Evolutionary conservation across 2,113 vertebrate genomes (phyloP).

Genomic region (Synodontis membranacea): DNA sequence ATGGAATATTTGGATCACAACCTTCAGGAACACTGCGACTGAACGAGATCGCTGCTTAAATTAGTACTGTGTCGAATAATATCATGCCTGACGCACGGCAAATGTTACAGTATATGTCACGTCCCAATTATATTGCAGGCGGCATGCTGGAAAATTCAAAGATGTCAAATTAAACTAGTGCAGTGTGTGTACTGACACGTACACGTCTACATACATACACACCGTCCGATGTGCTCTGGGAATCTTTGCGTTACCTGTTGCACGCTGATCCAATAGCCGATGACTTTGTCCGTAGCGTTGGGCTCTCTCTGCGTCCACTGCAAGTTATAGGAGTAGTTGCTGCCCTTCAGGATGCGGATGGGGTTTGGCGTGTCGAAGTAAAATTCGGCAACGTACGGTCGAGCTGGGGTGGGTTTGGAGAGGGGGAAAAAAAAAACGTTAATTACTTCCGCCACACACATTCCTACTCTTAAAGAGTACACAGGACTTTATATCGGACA

Average conservation of each 20-base stretch:
- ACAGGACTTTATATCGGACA: background rate
- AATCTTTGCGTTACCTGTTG: conserved; percentile 77
- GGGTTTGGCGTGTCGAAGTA: conserved; percentile 97
- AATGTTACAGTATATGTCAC: conserved; percentile 3
- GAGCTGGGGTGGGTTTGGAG: conserved; percentile 68
- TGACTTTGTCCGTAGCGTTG: conserved; percentile 83
- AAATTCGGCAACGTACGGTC: conserved; percentile 93
- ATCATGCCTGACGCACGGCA: background rate
- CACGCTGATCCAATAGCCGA: conserved; percentile 87
- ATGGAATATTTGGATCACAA: background rate
- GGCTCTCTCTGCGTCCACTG: conserved; percentile 99
- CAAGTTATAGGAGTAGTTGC: conserved; percentile 93
- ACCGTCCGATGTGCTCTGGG: background rate
- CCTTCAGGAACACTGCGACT: background rate
- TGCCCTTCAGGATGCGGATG: conserved; percentile 86
- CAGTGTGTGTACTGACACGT: too few relatives aligned
- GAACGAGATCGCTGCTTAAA: background rate
- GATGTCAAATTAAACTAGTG: background rate
- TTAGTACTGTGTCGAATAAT: background rate
- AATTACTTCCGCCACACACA: background rate
- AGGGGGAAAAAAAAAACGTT: background rate
- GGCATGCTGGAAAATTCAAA: background rate
- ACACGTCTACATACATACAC: too few relatives aligned
- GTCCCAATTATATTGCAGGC: conserved; percentile 12
- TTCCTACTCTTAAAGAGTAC: background rate